These are phyloP conservation scores for Chrysochloris asiatica DNA, from an alignment of 2,113 vertebrate species.

Conservation along the genomic window DNA sequence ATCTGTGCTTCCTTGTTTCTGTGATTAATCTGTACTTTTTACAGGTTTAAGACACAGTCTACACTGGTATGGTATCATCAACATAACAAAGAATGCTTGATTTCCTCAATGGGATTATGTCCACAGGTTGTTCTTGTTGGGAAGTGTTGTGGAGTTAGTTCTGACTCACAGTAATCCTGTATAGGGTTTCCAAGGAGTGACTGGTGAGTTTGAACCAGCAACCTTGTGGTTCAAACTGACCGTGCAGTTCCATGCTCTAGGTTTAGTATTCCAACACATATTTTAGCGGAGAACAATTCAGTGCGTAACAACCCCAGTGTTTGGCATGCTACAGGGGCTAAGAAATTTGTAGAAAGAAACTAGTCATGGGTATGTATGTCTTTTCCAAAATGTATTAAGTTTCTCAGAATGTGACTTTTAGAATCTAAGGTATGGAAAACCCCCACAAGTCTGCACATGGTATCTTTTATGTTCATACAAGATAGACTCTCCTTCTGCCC, in stretches of 20 bases:
- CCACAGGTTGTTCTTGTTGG: too few species aligned
- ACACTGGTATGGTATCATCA: not conserved
- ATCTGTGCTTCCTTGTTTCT: not conserved
- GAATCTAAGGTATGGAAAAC: not conserved
- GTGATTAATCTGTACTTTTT: not conserved
- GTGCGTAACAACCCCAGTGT: not conserved
- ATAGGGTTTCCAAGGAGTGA: too few species aligned
- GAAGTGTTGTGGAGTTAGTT: too few species aligned
- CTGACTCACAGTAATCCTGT: too few species aligned
- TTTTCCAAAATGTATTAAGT: not conserved
- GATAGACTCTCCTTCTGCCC: not conserved
- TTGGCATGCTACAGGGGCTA: not conserved
- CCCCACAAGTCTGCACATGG: not conserved
- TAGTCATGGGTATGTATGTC: not conserved
- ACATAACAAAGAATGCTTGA: not conserved
- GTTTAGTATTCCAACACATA: not conserved
- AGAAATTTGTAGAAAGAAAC: conserved; percentile 1
- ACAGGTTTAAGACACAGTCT: not conserved
- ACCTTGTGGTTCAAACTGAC: too few species aligned
- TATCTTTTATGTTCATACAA: not conserved
- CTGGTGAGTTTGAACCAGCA: too few species aligned
- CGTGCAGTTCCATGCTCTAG: too few species aligned
- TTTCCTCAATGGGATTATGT: not conserved
- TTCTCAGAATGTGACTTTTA: not conserved
- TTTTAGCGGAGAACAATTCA: not conserved